Evolutionary conservation across 2,797 vertebrate species (phyloP).

Genomic region (Podarcis siculus): DNA sequence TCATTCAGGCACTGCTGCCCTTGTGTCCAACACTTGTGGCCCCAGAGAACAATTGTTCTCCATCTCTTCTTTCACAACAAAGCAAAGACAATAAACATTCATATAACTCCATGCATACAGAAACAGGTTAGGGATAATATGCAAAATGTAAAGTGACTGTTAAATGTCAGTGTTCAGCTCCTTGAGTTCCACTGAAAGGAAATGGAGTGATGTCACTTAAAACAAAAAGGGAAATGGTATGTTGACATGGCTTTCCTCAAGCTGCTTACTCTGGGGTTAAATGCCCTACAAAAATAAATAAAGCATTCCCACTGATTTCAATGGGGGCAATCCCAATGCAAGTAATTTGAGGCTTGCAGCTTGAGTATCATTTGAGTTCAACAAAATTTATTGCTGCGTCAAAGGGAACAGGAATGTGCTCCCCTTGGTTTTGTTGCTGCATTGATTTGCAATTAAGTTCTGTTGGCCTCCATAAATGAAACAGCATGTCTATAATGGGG

Average conservation of each 20-base stretch:
- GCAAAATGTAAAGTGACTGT: not conserved
- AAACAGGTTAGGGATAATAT: not conserved
- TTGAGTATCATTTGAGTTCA: constrained; percentile 15
- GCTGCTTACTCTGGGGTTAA: not conserved
- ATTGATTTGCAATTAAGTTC: constrained; percentile 27
- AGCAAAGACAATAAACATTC: not conserved
- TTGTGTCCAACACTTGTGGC: not conserved
- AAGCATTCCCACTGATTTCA: not conserved
- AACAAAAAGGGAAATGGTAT: not conserved
- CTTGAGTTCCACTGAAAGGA: not conserved
- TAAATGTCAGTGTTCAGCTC: not conserved
- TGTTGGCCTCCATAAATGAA: constrained; percentile 34
- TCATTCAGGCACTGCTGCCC: not conserved
- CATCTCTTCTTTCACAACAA: not conserved
- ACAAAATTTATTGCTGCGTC: constrained; percentile 21
- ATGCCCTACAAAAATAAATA: constrained; percentile 9
- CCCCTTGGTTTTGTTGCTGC: constrained; percentile 33
- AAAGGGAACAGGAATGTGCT: constrained; percentile 38
- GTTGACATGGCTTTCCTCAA: not conserved
- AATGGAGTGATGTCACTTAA: not conserved
- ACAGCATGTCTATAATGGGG: constrained; percentile 38
- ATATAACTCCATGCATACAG: not conserved
- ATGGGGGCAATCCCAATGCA: not conserved
- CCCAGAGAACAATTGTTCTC: not conserved
- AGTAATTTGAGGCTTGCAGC: constrained; percentile 19